Conservation (phyloP, 2,797 vertebrate species). For the Hemitrygon akajei region DNA sequence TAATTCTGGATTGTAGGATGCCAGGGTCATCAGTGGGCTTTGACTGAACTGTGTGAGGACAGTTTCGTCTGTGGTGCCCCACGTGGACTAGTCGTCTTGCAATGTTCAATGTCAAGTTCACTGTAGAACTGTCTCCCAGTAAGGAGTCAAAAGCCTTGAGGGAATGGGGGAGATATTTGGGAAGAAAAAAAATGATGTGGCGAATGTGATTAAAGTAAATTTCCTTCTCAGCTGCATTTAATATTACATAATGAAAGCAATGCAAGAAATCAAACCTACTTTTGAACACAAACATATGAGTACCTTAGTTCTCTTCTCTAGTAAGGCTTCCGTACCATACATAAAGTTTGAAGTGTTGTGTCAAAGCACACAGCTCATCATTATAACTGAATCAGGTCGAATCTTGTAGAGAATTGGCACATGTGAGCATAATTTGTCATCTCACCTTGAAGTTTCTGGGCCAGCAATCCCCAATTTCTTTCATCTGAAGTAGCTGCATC, state of each 20-base stretch:
- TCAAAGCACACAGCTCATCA: background rate
- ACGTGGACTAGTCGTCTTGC: background rate
- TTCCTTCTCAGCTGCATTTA: constrained; percentile 28
- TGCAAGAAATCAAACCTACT: constrained; percentile 14
- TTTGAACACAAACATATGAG: constrained; percentile 13
- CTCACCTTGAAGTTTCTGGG: constrained; percentile 6
- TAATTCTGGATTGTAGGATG: background rate
- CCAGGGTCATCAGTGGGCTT: background rate
- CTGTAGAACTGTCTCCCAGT: background rate
- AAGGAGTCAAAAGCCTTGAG: constrained; percentile 1
- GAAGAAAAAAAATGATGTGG: background rate
- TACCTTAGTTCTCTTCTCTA: background rate
- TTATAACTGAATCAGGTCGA: constrained; percentile 13
- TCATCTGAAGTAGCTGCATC: constrained; percentile 12
- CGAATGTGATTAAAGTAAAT: constrained; percentile 16
- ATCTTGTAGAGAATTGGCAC: constrained; percentile 22
- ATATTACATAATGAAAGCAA: constrained; percentile 21
- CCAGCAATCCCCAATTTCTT: constrained; percentile 11
- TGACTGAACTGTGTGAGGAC: background rate
- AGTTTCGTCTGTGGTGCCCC: background rate
- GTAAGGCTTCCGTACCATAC: background rate
- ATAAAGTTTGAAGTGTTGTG: background rate
- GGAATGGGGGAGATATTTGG: background rate
- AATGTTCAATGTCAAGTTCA: background rate
- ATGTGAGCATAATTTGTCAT: constrained; percentile 26